Conservation (phyloP, 2,888 invertebrate species). For the Tiliacea citrago region DNA sequence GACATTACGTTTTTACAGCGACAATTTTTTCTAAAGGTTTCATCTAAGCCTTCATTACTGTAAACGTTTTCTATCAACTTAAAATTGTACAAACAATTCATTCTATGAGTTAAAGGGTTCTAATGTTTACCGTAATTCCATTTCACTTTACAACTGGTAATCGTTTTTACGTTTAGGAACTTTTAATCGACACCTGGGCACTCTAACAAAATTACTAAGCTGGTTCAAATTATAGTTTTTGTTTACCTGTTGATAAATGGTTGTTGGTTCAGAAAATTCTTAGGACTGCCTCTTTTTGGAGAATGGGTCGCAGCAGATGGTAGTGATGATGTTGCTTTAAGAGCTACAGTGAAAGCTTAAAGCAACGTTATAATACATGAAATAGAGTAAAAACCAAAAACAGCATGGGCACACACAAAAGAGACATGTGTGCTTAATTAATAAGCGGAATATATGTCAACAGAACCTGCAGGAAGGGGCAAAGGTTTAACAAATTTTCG, state of each 20-base stretch:
- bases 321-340: background rate
- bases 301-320: slow-evolving; percentile 10
- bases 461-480: slow-evolving; percentile 45
- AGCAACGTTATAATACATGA: background rate
- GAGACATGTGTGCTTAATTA: slow-evolving; percentile 50
- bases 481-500: slow-evolving; percentile 48
- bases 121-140: slow-evolving; percentile 74
- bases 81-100: slow-evolving; percentile 83
- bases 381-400: background rate
- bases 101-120: slow-evolving; percentile 75
- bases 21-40: slow-evolving; percentile 78
- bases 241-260: slow-evolving; percentile 55
- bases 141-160: slow-evolving; percentile 55
- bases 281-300: slow-evolving; percentile 21
- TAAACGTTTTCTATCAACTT: slow-evolving; percentile 86
- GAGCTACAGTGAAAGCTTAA: background rate
- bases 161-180: slow-evolving; percentile 62
- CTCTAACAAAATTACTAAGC: slow-evolving; percentile 57
- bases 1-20: slow-evolving; percentile 85
- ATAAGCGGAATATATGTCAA: slow-evolving; percentile 44
- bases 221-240: slow-evolving; percentile 51
- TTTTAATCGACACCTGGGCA: slow-evolving; percentile 64
- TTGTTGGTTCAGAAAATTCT: slow-evolving; percentile 54
- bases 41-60: slow-evolving; percentile 84
- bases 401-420: background rate